Percentiles rank a stretch among this genome's conserved stretches.
Evolutionary conservation across 2,113 vertebrate species (phyloP).

Genomic region (Poeciliopsis prolifica): DNA sequence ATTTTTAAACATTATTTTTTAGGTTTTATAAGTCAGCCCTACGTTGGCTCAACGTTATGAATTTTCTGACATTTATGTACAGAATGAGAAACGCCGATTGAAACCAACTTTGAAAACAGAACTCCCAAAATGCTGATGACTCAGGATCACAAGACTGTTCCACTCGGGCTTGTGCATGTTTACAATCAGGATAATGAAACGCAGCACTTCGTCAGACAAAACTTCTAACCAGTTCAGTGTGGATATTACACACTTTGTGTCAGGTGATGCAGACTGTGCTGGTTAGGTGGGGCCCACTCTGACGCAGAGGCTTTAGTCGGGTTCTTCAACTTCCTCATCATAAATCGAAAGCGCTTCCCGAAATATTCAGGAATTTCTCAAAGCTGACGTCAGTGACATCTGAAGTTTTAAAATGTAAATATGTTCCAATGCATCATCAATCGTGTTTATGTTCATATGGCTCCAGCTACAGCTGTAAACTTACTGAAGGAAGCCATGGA

Average conservation of each 20-base stretch:
- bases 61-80: neutral
- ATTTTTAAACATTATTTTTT: neutral
- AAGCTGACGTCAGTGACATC: neutral
- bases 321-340: neutral
- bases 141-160: slow-evolving; percentile 49
- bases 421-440: neutral
- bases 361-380: neutral
- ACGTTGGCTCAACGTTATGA: neutral
- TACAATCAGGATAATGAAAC: neutral
- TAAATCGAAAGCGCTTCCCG: neutral
- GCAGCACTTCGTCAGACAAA: slow-evolving; percentile 26
- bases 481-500: neutral
- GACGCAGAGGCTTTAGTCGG: slow-evolving; percentile 7
- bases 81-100: neutral
- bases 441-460: neutral
- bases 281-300: slow-evolving; percentile 29
- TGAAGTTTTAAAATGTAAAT: neutral
- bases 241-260: neutral
- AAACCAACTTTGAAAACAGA: slow-evolving; percentile 3
- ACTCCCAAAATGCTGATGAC: slow-evolving; percentile 8
- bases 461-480: neutral
- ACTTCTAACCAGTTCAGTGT: neutral
- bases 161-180: neutral
- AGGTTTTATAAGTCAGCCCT: neutral
- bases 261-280: slow-evolving; percentile 58